A percentile compares a stretch with the other conserved stretches of the same genome.
These are phyloP conservation scores for Malthinus seriepunctatus DNA, from an alignment of 2,888 invertebrate genomes.

Conservation along the genomic window DNA sequence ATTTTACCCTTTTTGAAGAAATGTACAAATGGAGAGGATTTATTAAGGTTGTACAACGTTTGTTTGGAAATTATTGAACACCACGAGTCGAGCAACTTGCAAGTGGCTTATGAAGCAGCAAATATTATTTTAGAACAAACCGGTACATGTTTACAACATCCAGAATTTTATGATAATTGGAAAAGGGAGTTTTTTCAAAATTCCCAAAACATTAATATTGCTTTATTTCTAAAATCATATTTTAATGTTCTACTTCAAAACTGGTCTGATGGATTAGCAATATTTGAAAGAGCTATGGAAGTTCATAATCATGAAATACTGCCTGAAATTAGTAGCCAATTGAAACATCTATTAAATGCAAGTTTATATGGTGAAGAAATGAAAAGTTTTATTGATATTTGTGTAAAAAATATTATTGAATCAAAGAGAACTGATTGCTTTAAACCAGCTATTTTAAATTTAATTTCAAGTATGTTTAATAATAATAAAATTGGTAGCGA, in stretches of 20 bases:
- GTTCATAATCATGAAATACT: conserved; percentile 31
- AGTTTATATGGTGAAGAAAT: background rate
- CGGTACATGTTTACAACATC: too few relatives aligned
- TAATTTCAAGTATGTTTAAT: conserved; percentile 12
- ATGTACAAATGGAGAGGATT: too few relatives aligned
- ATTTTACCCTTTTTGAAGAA: too few relatives aligned
- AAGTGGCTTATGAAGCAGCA: conserved; percentile 19
- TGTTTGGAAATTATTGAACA: too few relatives aligned
- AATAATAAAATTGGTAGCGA: conserved; percentile 11
- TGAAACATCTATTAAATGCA: conserved; percentile 7
- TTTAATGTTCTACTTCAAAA: too few relatives aligned
- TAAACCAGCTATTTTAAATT: conserved; percentile 12
- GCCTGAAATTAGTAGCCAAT: conserved; percentile 26
- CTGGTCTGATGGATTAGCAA: background rate
- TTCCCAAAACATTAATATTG: too few relatives aligned
- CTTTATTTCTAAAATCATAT: too few relatives aligned
- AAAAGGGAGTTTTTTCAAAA: conserved; percentile 9
- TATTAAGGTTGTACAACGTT: too few relatives aligned
- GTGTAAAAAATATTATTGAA: conserved; percentile 11
- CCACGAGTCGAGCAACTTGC: background rate
- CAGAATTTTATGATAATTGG: conserved; percentile 9
- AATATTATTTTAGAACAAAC: conserved; percentile 1
- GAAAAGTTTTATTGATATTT: conserved; percentile 8
- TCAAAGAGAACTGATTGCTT: conserved; percentile 15
- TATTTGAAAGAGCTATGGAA: conserved; percentile 33